Evolutionary conservation across 2,797 vertebrate species (phyloP).

Genomic region (Oreochromis grahami): DNA sequence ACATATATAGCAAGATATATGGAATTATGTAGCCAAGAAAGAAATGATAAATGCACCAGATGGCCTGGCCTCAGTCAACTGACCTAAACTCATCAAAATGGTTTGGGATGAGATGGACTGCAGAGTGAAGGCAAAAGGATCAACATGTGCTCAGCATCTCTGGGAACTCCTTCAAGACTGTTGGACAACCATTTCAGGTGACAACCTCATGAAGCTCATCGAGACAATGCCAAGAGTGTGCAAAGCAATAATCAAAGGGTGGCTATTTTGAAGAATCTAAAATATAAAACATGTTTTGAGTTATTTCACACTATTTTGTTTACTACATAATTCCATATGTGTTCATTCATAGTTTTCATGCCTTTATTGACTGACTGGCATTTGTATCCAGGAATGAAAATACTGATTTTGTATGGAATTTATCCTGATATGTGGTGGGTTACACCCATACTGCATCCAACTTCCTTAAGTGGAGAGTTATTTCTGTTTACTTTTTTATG

Average conservation of each 20-base stretch:
- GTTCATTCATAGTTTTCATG: neutral
- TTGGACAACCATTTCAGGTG: neutral
- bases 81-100: neutral
- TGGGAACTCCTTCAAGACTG: fast-evolving
- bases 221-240: neutral
- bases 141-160: neutral
- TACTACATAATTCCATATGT: neutral
- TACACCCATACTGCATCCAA: neutral
- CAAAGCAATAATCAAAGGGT: neutral
- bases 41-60: neutral
- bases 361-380: neutral
- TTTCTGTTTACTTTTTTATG: neutral
- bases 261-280: neutral
- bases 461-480: neutral
- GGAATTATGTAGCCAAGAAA: neutral
- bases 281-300: neutral
- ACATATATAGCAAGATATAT: neutral
- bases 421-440: neutral
- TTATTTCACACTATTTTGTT: neutral
- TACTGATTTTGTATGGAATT: neutral
- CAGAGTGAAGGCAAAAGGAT: neutral
- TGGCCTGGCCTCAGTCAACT: neutral
- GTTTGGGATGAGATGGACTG: neutral
- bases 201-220: neutral
- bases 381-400: neutral